Conservation (phyloP, 1,140 invertebrate species). For the Chrysomallon squamiferum region DNA sequence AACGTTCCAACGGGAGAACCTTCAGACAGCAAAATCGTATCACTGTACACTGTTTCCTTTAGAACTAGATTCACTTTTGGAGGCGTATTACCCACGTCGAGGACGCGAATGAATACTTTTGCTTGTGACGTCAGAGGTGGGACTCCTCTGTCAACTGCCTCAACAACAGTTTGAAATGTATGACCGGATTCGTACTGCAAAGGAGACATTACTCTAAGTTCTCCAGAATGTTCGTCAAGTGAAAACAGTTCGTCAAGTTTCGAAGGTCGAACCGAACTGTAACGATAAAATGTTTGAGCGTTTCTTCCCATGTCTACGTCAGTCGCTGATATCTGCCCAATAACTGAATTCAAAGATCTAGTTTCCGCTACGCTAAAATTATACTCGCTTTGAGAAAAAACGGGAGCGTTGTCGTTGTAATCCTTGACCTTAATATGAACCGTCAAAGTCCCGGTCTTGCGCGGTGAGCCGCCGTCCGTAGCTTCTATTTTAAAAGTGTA, state of each 20-base stretch:
- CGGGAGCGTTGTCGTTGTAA: conserved; percentile 58
- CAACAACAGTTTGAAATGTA: conserved; percentile 23
- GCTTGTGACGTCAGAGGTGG: conserved; percentile 18
- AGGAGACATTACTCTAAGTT: conserved; percentile 21
- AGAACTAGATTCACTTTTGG: conserved; percentile 19
- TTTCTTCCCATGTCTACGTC: conserved; percentile 79
- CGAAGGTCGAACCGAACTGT: conserved; percentile 59
- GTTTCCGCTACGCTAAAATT: conserved; percentile 69
- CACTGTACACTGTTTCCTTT: conserved; percentile 10
- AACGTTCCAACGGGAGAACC: not conserved
- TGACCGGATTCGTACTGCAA: conserved; percentile 27
- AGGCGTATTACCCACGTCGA: conserved; percentile 32
- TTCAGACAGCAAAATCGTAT: conserved; percentile 26
- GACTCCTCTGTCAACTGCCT: conserved; percentile 27
- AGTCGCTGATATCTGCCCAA: conserved; percentile 81
- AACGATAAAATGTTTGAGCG: conserved; percentile 78
- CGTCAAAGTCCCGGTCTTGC: conserved; percentile 28
- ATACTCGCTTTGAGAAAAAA: conserved; percentile 86
- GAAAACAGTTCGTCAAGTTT: conserved; percentile 23
- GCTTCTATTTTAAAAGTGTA: conserved; percentile 83
- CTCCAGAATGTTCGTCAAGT: conserved; percentile 33
- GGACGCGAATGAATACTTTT: conserved; percentile 14
- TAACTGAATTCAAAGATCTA: conserved; percentile 37
- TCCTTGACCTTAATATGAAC: conserved; percentile 71
- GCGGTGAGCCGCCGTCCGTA: conserved; percentile 65